Base-by-base conservation (phyloP, 2,113 vertebrate genomes). In the Tragulus kanchil region DNA sequence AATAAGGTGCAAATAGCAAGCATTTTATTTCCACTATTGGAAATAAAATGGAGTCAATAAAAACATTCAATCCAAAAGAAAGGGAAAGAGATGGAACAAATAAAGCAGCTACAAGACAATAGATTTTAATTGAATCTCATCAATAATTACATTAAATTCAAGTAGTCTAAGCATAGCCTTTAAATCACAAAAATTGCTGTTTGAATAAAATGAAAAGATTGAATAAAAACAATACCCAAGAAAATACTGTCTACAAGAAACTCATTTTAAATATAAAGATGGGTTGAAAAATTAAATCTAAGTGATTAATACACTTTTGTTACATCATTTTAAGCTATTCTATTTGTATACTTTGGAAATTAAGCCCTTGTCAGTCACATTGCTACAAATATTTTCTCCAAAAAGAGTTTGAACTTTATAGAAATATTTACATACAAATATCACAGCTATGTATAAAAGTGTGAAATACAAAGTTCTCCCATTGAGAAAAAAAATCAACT, bases 171-270 rank as follows among this genome's bases (percentile, higher is more conserved):
- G 52, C 45, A 85, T 8, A 75, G 3, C n/a, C 81, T 31, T 48
- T 59, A 81, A 75, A 82, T 28, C 8, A 82, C 15, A 65, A 61
- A 89, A 86, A 83, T 48, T 82, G 21, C 48, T 75, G 15, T 65
- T 90, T 79, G 62, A 42, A 81, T 64, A 94, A 89, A 89, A 85
- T 61, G 59, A 95, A 50, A 89, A 90, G n/a, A 64, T 73, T 62
- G 16, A 14, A 73, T 58, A 65, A n/a, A 59, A 86, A 58, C 16
- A 96, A 82, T 61, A 84, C 14, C 25, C 5, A 59, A 61, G 25
- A 94, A 85, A 79, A 42, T 73, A 62, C 17, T 85, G 2, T 52
- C 31, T 92, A 23, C 2, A n/a, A 79, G 67, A 93, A 62, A 86
- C 4, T 62, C 8, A 82, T n/a, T 69, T 89, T n/a, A 90, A 95